Conservation (phyloP, 1,140 invertebrate genomes). For the Schlechtendalia chinensis region DNA sequence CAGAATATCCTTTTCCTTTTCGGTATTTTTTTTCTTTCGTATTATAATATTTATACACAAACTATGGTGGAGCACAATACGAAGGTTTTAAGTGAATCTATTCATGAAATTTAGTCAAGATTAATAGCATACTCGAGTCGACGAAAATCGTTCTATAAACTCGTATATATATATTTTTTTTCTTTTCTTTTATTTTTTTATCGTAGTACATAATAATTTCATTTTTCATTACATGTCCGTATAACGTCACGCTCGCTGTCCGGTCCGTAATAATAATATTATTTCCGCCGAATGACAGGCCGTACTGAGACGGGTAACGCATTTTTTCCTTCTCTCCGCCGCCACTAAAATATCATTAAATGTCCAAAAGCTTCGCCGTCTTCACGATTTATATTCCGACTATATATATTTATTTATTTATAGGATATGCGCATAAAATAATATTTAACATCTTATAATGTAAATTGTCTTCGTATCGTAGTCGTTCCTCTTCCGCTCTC, state of each 20-base stretch:
- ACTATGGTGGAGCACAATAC: background rate
- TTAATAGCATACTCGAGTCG: slow-evolving; percentile 21
- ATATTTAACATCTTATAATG: slow-evolving; percentile 39
- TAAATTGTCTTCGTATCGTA: slow-evolving; percentile 9
- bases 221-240: slow-evolving; percentile 28
- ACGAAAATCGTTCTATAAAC: background rate
- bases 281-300: slow-evolving; percentile 6
- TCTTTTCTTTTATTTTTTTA: background rate
- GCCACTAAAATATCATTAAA: background rate
- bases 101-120: slow-evolving; percentile 33
- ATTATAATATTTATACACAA: too few species aligned
- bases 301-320: background rate
- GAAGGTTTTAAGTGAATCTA: slow-evolving; percentile 1
- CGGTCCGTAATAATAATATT: slow-evolving; percentile 24
- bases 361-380: slow-evolving; percentile 2
- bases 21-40: background rate
- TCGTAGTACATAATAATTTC: slow-evolving; percentile 26
- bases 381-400: slow-evolving; percentile 1
- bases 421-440: slow-evolving; percentile 36
- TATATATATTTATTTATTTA: background rate
- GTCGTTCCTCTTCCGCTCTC: background rate
- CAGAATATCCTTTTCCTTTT: background rate
- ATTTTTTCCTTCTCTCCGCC: background rate
- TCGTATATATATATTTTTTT: background rate
- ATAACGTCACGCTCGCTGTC: background rate